Evolutionary conservation across 2,888 invertebrate species (phyloP).

Genomic region (Nemotelus nigrinus): DNA sequence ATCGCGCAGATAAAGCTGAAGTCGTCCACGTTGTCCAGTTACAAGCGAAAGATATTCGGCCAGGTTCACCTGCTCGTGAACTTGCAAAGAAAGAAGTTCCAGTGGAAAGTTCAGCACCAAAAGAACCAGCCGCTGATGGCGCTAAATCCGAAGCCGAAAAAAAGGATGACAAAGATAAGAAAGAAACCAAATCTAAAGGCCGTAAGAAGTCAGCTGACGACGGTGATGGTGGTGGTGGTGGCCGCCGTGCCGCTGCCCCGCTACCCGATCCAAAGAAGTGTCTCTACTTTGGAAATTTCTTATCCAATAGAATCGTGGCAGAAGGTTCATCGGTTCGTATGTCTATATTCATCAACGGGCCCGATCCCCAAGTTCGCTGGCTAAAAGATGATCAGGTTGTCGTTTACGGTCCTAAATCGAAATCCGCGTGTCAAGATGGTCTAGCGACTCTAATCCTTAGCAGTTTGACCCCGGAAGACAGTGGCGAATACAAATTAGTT

Average conservation of each 20-base stretch:
- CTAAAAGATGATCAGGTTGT: constrained; percentile 74
- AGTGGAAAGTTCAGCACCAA: constrained; percentile 53
- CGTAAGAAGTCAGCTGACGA: constrained; percentile 46
- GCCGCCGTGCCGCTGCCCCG: constrained; percentile 60
- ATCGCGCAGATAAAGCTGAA: constrained; percentile 77
- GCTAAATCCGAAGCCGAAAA: constrained; percentile 55
- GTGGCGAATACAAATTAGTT: constrained; percentile 81
- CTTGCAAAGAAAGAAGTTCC: constrained; percentile 41
- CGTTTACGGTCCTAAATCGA: constrained; percentile 70
- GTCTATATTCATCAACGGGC: constrained; percentile 80
- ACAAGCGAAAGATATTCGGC: constrained; percentile 66
- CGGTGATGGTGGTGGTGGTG: constrained; percentile 51
- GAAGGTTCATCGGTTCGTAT: constrained; percentile 79
- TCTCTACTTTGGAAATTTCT: constrained; percentile 74
- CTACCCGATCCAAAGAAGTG: constrained; percentile 66
- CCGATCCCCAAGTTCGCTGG: constrained; percentile 79
- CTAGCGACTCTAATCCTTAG: constrained; percentile 79
- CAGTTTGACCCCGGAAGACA: constrained; percentile 74
- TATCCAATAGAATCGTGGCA: constrained; percentile 80
- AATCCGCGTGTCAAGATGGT: constrained; percentile 73
- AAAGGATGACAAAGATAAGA: constrained; percentile 57
- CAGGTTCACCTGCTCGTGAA: constrained; percentile 58
- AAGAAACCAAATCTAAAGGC: constrained; percentile 52
- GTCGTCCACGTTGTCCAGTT: constrained; percentile 77
- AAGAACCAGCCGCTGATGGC: constrained; percentile 51